phyloP scores from a whole-genome alignment of 2,888 invertebrate species.

The Carterocephalus palaemon region DNA sequence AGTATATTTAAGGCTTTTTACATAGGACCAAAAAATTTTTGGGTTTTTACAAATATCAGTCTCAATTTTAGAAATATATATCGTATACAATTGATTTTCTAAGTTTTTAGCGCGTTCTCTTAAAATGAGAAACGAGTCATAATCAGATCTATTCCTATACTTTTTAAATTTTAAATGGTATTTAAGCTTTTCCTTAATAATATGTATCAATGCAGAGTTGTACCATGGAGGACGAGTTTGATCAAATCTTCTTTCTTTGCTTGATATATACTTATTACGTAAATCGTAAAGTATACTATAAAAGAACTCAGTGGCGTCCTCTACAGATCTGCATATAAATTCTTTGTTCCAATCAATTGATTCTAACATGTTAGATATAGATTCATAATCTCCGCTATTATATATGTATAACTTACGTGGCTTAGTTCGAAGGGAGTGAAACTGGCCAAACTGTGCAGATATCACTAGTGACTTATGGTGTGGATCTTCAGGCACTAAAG shows the following conservation, averaged over 20 bases:
- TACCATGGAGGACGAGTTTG: not conserved
- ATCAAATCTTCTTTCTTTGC: not conserved
- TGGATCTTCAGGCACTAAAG: not conserved
- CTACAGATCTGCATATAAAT: not conserved
- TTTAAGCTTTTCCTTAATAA: not conserved
- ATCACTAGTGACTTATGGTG: not conserved
- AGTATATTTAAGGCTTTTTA: too few relatives aligned
- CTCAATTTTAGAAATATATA: too few relatives aligned
- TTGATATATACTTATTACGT: constrained; percentile 1
- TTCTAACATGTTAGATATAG: not conserved
- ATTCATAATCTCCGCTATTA: not conserved
- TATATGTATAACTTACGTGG: not conserved
- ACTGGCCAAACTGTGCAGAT: not conserved
- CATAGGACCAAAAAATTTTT: constrained; percentile 3
- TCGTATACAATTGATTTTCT: constrained; percentile 1
- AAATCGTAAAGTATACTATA: not conserved
- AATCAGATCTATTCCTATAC: constrained; percentile 2
- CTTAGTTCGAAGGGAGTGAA: not conserved
- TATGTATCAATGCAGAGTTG: not conserved
- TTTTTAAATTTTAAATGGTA: constrained; percentile 1
- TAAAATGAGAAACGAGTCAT: not conserved
- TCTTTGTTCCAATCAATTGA: not conserved
- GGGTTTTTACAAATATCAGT: not conserved
- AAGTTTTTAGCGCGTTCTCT: constrained; percentile 2
- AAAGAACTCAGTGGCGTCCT: not conserved